These are phyloP conservation scores for Coleophora deauratella DNA, from an alignment of 2,888 invertebrate genomes.

Conservation along the genomic window DNA sequence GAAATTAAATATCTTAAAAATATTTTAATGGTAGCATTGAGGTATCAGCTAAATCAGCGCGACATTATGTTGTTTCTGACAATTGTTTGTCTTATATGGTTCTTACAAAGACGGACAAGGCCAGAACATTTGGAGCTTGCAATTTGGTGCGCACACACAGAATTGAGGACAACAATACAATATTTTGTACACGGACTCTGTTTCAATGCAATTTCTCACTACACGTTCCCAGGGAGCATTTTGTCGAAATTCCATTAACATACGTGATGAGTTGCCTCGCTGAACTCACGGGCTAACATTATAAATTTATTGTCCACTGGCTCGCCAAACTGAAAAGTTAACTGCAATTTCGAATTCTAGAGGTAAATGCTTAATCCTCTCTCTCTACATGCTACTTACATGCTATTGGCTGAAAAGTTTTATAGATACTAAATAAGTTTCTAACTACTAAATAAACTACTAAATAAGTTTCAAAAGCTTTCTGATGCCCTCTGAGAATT, in stretches of 20 bases:
- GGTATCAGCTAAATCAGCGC: too few relatives aligned
- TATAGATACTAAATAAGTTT: too few relatives aligned
- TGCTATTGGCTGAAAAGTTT: too few relatives aligned
- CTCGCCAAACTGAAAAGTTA: slow-evolving; percentile 24
- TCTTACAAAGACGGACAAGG: slow-evolving; percentile 41
- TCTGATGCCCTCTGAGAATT: too few relatives aligned
- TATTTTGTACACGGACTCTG: slow-evolving; percentile 7
- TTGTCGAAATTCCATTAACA: slow-evolving; percentile 53
- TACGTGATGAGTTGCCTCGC: slow-evolving; percentile 45
- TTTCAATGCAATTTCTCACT: too few relatives aligned
- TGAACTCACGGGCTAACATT: slow-evolving; percentile 23
- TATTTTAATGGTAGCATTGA: too few relatives aligned
- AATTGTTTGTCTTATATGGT: slow-evolving; percentile 56
- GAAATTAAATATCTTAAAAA: too few relatives aligned
- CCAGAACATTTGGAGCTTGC: slow-evolving; percentile 46
- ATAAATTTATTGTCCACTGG: slow-evolving; percentile 44
- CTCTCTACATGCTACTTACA: too few relatives aligned
- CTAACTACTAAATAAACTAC: too few relatives aligned
- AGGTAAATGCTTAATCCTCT: too few relatives aligned
- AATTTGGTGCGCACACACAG: slow-evolving; percentile 36
- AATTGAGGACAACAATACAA: slow-evolving; percentile 28
- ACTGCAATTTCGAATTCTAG: too few relatives aligned
- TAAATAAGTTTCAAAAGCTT: too few relatives aligned
- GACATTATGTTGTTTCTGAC: slow-evolving; percentile 45
- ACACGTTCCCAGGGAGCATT: not conserved